Evolutionary conservation across 2,888 invertebrate genomes (phyloP).

Genomic region (Cheilosia variabilis): DNA sequence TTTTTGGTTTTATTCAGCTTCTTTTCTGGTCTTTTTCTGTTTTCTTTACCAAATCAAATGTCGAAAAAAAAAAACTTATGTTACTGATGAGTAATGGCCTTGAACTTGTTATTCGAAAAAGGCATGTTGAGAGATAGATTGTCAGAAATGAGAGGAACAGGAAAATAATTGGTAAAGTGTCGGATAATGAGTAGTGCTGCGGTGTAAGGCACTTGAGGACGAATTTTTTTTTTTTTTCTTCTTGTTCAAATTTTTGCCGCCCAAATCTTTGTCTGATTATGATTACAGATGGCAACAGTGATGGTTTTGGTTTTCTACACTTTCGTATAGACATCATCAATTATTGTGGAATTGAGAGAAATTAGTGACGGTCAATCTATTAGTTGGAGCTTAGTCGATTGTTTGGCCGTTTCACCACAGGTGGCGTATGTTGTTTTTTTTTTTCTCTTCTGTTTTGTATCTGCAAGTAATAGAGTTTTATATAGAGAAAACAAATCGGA

Average conservation of each 20-base stretch:
- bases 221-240: slow-evolving; percentile 7
- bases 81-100: slow-evolving; percentile 70
- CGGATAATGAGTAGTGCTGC: slow-evolving; percentile 47
- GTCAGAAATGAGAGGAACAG: neutral
- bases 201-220: slow-evolving; percentile 45
- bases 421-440: slow-evolving; percentile 38
- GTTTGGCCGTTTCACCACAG: slow-evolving; percentile 52
- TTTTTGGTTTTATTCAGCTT: neutral
- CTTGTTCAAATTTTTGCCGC: neutral
- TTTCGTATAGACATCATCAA: slow-evolving; percentile 55
- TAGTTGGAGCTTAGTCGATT: slow-evolving; percentile 52
- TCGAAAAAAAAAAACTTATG: neutral
- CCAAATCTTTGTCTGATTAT: slow-evolving; percentile 34
- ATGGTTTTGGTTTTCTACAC: slow-evolving; percentile 7
- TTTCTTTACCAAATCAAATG: slow-evolving; percentile 44
- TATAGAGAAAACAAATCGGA: neutral
- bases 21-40: slow-evolving; percentile 36
- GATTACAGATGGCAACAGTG: slow-evolving; percentile 22
- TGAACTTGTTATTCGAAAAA: slow-evolving; percentile 69
- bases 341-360: slow-evolving; percentile 63
- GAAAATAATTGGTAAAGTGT: slow-evolving; percentile 50
- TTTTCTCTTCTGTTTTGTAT: neutral
- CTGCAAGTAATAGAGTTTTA: slow-evolving; percentile 27
- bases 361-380: slow-evolving; percentile 69
- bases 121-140: slow-evolving; percentile 28